A percentile compares a stretch with the other conserved stretches of the same genome.
These are phyloP conservation scores for Eristalinus aeneus DNA, from an alignment of 2,888 invertebrate genomes.

Conservation along the genomic window DNA sequence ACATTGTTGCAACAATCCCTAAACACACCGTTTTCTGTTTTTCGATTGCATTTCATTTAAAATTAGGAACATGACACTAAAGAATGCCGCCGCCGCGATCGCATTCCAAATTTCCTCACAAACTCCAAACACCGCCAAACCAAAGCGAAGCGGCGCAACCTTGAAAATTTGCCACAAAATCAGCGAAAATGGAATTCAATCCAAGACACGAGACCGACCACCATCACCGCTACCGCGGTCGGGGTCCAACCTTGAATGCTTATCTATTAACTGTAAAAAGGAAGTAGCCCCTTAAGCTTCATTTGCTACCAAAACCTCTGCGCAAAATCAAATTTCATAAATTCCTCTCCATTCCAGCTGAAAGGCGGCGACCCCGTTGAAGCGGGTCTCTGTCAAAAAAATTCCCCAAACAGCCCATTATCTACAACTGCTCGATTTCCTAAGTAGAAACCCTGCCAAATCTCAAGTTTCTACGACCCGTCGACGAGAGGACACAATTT, in stretches of 20 bases:
- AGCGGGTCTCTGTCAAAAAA: conserved; percentile 31
- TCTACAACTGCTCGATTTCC: conserved; percentile 37
- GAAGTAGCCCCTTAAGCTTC: conserved; percentile 48
- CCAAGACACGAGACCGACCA: background rate
- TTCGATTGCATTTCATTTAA: no score
- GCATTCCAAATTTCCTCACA: no score
- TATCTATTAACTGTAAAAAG: conserved; percentile 40
- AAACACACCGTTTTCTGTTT: no score
- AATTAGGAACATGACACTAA: no score
- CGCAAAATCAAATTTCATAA: conserved; percentile 26
- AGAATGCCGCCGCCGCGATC: no score
- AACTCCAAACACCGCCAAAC: no score
- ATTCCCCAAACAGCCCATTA: conserved; percentile 39
- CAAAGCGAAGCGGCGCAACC: background rate
- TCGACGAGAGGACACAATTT: conserved; percentile 1
- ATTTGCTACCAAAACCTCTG: conserved; percentile 18
- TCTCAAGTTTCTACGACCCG: conserved; percentile 62
- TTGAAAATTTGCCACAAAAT: background rate
- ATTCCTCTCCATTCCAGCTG: background rate
- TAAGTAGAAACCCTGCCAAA: conserved; percentile 43
- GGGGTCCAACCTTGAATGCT: background rate
- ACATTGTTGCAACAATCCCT: no score
- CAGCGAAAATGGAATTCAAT: background rate
- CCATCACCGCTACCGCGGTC: background rate
- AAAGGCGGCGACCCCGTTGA: background rate